Evolutionary conservation across 1,140 invertebrate genomes (phyloP).

Genomic region (Diploscapter pachys): DNA sequence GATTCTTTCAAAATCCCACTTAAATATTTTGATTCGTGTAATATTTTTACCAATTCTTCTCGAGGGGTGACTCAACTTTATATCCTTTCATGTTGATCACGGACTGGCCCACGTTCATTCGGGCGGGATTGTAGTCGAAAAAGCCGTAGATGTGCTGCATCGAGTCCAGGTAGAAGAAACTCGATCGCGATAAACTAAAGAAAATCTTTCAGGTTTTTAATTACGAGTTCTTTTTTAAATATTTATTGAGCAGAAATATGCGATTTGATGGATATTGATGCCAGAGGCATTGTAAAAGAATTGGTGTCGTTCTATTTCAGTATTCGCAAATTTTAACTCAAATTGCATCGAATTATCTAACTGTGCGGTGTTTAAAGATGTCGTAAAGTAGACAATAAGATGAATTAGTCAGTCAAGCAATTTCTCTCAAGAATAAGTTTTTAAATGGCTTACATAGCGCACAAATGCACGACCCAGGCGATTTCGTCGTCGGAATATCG

Average conservation of each 20-base stretch:
- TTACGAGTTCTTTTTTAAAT: too few relatives aligned
- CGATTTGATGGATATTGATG: too few relatives aligned
- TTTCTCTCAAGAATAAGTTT: not conserved
- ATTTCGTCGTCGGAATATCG: conserved; percentile 48
- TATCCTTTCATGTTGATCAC: conserved; percentile 54
- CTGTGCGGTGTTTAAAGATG: not conserved
- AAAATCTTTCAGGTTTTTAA: not conserved
- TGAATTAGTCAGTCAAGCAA: not conserved
- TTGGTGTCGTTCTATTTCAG: not conserved
- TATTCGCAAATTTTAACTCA: conserved; percentile 27
- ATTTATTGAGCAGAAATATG: too few relatives aligned
- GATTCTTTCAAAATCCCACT: too few relatives aligned
- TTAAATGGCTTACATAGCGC: conserved; percentile 6
- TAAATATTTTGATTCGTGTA: too few relatives aligned
- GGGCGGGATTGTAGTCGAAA: conserved; percentile 42
- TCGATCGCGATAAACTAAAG: conserved; percentile 21
- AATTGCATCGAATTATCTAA: conserved; percentile 20
- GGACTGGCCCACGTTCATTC: conserved; percentile 40
- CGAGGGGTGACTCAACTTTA: conserved; percentile 49
- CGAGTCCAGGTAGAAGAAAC: conserved; percentile 24
- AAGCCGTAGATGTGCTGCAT: conserved; percentile 33
- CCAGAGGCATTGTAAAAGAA: too few relatives aligned
- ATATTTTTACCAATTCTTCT: conserved; percentile 54
- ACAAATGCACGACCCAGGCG: conserved; percentile 40
- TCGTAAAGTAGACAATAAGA: too few relatives aligned